Conservation (phyloP, 2,113 vertebrate genomes). For the Litocranius walleri region DNA sequence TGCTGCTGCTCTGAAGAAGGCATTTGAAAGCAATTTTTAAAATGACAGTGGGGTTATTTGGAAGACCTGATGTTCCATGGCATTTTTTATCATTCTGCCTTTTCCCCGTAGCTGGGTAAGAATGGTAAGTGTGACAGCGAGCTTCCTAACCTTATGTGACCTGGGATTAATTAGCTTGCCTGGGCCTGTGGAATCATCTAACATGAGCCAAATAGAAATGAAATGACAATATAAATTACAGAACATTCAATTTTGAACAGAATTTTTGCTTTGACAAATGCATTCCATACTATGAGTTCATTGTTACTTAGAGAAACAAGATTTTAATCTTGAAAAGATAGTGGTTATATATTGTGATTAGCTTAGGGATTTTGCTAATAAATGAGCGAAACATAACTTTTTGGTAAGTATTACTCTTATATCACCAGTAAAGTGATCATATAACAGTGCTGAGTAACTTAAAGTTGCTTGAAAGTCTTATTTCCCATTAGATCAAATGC, state of each 20-base stretch:
- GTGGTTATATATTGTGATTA: not conserved
- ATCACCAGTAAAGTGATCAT: not conserved
- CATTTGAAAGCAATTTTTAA: slow-evolving; percentile 26
- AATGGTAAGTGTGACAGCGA: slow-evolving; percentile 11
- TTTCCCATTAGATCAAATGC: not conserved
- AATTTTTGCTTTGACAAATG: not conserved
- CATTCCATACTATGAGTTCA: not conserved
- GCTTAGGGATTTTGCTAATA: not conserved
- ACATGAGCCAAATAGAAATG: slow-evolving; percentile 27
- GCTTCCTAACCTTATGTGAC: slow-evolving; percentile 16
- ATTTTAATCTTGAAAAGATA: not conserved
- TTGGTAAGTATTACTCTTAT: not conserved
- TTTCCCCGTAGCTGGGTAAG: not conserved
- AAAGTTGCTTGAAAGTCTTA: not conserved
- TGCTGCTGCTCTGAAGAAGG: not conserved
- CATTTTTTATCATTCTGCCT: slow-evolving; percentile 32
- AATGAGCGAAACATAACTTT: not conserved
- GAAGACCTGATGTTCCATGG: slow-evolving; percentile 1
- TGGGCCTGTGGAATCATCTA: not conserved
- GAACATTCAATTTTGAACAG: not conserved
- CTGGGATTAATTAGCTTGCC: slow-evolving; percentile 36
- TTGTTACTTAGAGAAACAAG: not conserved
- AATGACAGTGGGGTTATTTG: not conserved
- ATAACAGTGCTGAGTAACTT: not conserved
- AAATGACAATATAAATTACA: not conserved